phyloP scores from a whole-genome alignment of 2,888 invertebrate genomes.

The Acheta domesticus region DNA sequence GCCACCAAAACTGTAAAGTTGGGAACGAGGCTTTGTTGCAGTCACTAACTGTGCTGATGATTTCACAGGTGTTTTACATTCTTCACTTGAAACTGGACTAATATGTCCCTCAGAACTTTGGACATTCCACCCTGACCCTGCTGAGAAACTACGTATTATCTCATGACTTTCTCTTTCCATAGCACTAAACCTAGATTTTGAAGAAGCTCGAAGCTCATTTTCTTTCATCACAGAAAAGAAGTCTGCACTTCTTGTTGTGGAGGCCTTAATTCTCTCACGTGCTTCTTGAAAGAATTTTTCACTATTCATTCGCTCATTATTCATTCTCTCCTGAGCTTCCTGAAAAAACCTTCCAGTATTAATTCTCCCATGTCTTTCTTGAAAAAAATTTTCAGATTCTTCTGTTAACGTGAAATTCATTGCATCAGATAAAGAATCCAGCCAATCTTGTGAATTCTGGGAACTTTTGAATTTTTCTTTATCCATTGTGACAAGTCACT shows the following conservation, averaged over 20 bases:
- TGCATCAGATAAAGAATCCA: background rate
- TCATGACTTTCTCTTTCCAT: constrained; percentile 21
- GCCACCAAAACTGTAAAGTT: constrained; percentile 45
- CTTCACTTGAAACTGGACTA: background rate
- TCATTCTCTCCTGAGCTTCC: constrained; percentile 20
- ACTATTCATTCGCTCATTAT: background rate
- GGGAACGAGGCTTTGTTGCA: constrained; percentile 42
- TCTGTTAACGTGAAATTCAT: background rate
- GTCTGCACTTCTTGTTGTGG: constrained; percentile 19
- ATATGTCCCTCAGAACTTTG: background rate
- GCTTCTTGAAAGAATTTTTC: background rate
- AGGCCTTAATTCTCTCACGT: constrained; percentile 18
- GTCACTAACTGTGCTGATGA: constrained; percentile 39
- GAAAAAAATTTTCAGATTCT: background rate
- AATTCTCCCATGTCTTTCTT: constrained; percentile 18
- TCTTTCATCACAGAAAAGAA: constrained; percentile 21
- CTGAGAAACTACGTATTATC: constrained; percentile 27
- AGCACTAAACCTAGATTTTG: constrained; percentile 21
- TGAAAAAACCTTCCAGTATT: background rate
- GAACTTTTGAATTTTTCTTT: background rate
- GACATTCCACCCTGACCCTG: constrained; percentile 25
- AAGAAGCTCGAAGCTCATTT: constrained; percentile 21
- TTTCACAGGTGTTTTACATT: constrained; percentile 25
- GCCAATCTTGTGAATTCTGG: constrained; percentile 18
- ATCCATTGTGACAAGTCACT: background rate